phyloP scores from a whole-genome alignment of 2,888 invertebrate species.

The Scaptomyza parva region DNA sequence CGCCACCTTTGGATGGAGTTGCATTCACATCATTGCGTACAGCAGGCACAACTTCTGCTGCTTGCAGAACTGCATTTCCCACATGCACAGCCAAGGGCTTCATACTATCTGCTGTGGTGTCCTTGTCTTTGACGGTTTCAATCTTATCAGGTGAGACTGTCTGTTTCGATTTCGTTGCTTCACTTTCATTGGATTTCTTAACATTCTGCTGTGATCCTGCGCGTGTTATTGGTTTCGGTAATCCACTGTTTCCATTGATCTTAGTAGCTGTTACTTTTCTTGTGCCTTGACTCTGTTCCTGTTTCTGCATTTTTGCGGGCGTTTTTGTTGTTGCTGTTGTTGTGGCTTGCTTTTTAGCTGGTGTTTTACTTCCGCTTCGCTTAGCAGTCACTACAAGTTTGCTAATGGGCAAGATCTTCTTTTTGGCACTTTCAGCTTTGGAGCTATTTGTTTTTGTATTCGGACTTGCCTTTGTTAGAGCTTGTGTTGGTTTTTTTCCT shows the following conservation, averaged over 20 bases:
- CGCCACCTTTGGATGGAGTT: constrained; percentile 28
- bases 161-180: constrained; percentile 14
- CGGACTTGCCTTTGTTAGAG: constrained; percentile 59
- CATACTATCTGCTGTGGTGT: constrained; percentile 30
- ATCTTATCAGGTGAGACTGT: constrained; percentile 42
- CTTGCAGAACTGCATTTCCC: constrained; percentile 68
- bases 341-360: constrained; percentile 50
- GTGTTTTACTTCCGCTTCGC: constrained; percentile 46
- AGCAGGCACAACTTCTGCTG: constrained; percentile 70
- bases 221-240: constrained; percentile 22
- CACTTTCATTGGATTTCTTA: constrained; percentile 39
- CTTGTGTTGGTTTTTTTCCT: constrained; percentile 24
- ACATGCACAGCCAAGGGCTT: constrained; percentile 63
- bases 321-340: constrained; percentile 13
- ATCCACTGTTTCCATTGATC: constrained; percentile 44
- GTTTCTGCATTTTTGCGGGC: constrained; percentile 24
- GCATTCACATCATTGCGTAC: constrained; percentile 57
- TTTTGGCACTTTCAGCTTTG: constrained; percentile 84
- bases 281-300: constrained; percentile 10
- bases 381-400: constrained; percentile 53
- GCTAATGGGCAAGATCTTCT: constrained; percentile 62
- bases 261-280: constrained; percentile 35
- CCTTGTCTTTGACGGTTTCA: constrained; percentile 24
- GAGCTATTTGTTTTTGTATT: constrained; percentile 41
- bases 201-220: constrained; percentile 31